A percentile compares a stretch with the other conserved stretches of the same genome.
phyloP scores from a whole-genome alignment of 2,888 invertebrate species.

The Ditylenchus weischeri region DNA sequence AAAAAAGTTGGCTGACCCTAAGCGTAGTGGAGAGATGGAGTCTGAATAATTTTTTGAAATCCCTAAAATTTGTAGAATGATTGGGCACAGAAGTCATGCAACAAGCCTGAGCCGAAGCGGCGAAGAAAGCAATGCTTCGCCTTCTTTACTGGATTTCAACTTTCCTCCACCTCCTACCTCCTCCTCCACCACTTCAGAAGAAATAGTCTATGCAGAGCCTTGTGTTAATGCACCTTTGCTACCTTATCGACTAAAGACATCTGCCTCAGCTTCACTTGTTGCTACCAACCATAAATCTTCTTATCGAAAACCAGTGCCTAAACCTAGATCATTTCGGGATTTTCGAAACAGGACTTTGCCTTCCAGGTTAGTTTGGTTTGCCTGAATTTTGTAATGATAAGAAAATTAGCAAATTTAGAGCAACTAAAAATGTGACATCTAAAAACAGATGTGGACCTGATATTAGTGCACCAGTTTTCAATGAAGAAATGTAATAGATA shows the following conservation, averaged over 20 bases:
- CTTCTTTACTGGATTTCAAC: constrained; percentile 46
- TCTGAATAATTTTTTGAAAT: no score
- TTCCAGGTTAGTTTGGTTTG: constrained; percentile 5
- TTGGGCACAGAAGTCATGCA: not conserved
- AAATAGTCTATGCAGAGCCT: constrained; percentile 31
- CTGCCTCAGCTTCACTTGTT: constrained; percentile 6
- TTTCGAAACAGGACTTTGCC: constrained; percentile 27
- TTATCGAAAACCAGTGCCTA: constrained; percentile 14
- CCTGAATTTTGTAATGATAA: not conserved
- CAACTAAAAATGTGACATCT: not conserved
- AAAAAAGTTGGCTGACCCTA: no score
- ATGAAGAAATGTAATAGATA: no score
- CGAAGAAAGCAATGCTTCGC: constrained; percentile 15
- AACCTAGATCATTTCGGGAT: constrained; percentile 13
- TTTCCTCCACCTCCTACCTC: constrained; percentile 51
- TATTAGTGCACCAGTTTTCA: no score
- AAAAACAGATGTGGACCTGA: not conserved
- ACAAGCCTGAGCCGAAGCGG: not conserved
- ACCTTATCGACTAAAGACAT: constrained; percentile 11
- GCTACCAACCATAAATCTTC: not conserved
- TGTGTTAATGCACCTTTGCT: constrained; percentile 20
- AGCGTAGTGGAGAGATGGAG: no score
- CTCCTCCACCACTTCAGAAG: not conserved
- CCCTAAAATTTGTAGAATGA: not conserved
- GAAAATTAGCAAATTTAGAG: not conserved